Evolutionary conservation across 2,888 invertebrate species (phyloP), one percentile per base, ranked within the genome.

Genomic region (Andrena bicolor): DNA sequence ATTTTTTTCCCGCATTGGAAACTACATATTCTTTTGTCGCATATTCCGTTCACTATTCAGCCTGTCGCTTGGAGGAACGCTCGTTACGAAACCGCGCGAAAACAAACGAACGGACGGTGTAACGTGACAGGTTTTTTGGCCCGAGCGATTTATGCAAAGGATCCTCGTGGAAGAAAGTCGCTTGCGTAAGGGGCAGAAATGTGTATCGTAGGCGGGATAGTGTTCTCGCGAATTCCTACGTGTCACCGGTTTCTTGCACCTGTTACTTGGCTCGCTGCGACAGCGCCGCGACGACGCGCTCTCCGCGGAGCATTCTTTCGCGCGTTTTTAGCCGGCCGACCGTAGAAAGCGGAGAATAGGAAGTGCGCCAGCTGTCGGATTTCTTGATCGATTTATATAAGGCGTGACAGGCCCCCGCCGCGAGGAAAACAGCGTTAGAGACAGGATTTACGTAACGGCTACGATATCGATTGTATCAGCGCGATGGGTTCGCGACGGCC

Each of bases 381-480:
- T 71, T 41, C 69, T 26, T 20, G 71, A 64, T 72, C 51, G 71
- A 80, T 80, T 82, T 82, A 71, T 68, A 63, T 72, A 82, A 76
- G 56, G 41, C 26, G 8, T 28, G 80, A 61, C 32, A 69, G 41
- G 23, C 23, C 16, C n/a, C 13, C 2, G 49, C 60, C 48, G 41
- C 74, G 49, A 32, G 30, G 71, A 65, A 70, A 70, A 69, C 2
- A 35, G 23, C 51, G 48, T n/a, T 20, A 32, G 10, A 63, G 56
- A 16, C 68, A 13, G 1, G 64, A 58, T 74, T 82, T 82, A 70
- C 61, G 75, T 70, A 82, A 82, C 41, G 30, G 26, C 66, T 66
- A 71, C 66, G 79, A 74, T 79, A 73, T 65, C 73, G 69, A 69
- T 69, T 64, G 53, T 73, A 68, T 26, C 66, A 35, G 51, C 56